Percentiles rank a stretch among this genome's conserved stretches.
Conservation (phyloP, 2,888 invertebrate genomes). For the Pollenia amentaria region DNA sequence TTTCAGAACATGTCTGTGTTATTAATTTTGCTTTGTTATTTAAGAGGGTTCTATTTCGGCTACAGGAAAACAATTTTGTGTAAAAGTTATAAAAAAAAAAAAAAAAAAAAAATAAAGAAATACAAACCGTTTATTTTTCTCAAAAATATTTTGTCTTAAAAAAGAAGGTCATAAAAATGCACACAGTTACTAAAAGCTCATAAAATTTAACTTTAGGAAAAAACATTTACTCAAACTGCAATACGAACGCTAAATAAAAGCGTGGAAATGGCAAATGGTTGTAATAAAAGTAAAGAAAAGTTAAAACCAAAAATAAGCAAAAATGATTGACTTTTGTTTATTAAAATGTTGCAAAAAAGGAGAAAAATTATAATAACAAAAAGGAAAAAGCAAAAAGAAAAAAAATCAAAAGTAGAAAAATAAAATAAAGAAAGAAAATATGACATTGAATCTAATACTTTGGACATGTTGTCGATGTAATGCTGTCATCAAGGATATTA, state of each 20-base stretch:
- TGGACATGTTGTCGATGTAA: constrained; percentile 33
- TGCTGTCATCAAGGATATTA: constrained; percentile 41
- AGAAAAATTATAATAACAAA: too few species aligned
- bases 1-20: too few species aligned
- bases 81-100: too few species aligned
- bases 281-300: neutral
- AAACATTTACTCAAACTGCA: constrained; percentile 1
- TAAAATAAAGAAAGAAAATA: neutral
- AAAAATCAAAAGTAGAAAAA: neutral
- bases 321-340: neutral
- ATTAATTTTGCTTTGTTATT: too few species aligned
- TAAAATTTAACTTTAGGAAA: neutral
- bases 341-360: constrained; percentile 3
- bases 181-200: constrained; percentile 32
- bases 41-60: too few species aligned
- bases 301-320: constrained; percentile 7
- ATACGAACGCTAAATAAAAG: neutral
- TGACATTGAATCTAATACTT: constrained; percentile 51
- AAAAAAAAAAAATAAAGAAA: neutral
- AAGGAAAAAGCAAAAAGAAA: neutral
- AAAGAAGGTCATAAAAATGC: constrained; percentile 16
- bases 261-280: neutral
- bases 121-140: neutral
- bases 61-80: too few species aligned
- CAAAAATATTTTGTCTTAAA: too few species aligned